Evolutionary conservation across 2,113 vertebrate species (phyloP).

Genomic region (Bagarius yarrelli): DNA sequence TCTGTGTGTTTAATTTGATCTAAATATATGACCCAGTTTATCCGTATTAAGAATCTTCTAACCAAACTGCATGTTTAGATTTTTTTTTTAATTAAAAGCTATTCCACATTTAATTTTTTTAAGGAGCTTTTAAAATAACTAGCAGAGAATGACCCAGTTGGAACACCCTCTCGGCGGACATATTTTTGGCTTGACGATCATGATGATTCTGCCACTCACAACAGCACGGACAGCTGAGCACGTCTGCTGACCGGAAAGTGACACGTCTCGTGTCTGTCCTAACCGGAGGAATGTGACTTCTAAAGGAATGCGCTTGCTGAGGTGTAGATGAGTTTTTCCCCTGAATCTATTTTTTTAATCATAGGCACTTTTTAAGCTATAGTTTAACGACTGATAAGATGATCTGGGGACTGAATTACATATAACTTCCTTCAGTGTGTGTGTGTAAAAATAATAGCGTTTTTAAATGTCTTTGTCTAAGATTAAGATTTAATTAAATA

Average conservation of each 20-base stretch:
- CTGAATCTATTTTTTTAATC: not conserved
- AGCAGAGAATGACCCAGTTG: slow-evolving; percentile 50
- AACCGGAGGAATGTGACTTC: not conserved
- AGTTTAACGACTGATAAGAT: too few species aligned
- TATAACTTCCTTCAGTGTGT: not conserved
- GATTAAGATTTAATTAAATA: too few species aligned
- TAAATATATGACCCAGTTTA: slow-evolving; percentile 40
- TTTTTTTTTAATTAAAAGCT: slow-evolving; percentile 19
- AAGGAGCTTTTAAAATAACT: slow-evolving; percentile 27
- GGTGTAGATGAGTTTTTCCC: not conserved
- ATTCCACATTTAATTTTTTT: slow-evolving; percentile 26
- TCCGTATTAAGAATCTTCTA: slow-evolving; percentile 16
- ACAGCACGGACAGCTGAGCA: not conserved
- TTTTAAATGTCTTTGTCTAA: not conserved
- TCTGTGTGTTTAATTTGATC: not conserved
- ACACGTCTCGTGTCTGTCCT: not conserved
- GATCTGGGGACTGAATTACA: not conserved
- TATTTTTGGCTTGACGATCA: slow-evolving; percentile 54
- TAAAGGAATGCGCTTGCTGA: too few species aligned
- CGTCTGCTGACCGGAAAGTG: not conserved
- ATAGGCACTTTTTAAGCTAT: too few species aligned
- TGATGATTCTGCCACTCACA: slow-evolving; percentile 27
- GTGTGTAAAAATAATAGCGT: not conserved
- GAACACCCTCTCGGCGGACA: slow-evolving; percentile 46
- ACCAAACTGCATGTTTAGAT: slow-evolving; percentile 18